phyloP scores from a whole-genome alignment of 2,888 invertebrate species.

The Napeogenes sylphis region DNA sequence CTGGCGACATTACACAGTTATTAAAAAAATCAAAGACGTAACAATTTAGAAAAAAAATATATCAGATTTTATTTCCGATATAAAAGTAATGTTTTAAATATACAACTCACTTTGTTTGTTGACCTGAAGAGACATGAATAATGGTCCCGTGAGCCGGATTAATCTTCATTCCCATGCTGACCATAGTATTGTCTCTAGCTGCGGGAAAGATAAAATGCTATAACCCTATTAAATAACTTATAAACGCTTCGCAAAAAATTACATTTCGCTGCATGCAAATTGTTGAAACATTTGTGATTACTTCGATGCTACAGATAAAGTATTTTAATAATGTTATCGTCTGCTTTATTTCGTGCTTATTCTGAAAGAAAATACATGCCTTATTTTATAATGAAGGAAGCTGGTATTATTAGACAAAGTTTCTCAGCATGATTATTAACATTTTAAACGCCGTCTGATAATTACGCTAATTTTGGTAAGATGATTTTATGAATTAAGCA shows the following conservation, averaged over 20 bases:
- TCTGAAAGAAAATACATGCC: too few relatives aligned
- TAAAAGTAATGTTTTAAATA: too few relatives aligned
- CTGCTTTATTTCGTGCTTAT: too few relatives aligned
- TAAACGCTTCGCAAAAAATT: conserved; percentile 6
- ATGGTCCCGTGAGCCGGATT: conserved; percentile 71
- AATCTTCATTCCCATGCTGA: conserved; percentile 73
- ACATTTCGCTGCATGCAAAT: conserved; percentile 13
- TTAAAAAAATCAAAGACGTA: not conserved
- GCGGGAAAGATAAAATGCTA: conserved; percentile 23
- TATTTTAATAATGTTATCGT: too few relatives aligned
- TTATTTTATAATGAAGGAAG: too few relatives aligned
- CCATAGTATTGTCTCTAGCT: conserved; percentile 70
- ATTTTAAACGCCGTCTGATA: too few relatives aligned
- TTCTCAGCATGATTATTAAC: too few relatives aligned
- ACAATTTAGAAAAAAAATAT: not conserved
- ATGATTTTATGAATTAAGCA: too few relatives aligned
- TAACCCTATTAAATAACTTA: not conserved
- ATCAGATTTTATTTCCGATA: too few relatives aligned
- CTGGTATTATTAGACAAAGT: too few relatives aligned
- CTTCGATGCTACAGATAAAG: too few relatives aligned
- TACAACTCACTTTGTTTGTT: conserved; percentile 64
- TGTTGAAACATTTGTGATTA: not conserved
- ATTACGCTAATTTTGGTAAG: too few relatives aligned
- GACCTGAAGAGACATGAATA: conserved; percentile 70
- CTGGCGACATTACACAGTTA: conserved; percentile 37